Evolutionary conservation across 1,140 invertebrate genomes (phyloP).

Genomic region (Aphelenchoides fujianensis): DNA sequence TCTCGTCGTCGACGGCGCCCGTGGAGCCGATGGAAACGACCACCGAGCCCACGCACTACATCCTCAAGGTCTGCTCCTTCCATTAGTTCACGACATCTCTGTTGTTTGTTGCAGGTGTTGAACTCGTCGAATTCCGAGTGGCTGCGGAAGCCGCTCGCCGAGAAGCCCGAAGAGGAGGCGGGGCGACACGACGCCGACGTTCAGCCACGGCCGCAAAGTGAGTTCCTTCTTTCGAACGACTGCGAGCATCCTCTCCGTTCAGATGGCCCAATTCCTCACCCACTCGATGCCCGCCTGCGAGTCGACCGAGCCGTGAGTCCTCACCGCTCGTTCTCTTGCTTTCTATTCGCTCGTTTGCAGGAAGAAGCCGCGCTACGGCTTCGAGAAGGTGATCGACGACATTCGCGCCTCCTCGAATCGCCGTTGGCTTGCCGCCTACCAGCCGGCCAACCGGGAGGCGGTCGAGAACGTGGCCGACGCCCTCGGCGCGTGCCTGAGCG

Average conservation of each 20-base stretch:
- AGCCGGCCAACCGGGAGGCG: background rate
- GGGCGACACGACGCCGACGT: too few relatives aligned
- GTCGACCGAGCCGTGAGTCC: background rate
- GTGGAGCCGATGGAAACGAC: background rate
- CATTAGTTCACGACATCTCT: too few relatives aligned
- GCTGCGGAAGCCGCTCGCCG: background rate
- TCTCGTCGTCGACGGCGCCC: background rate
- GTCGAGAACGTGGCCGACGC: slow-evolving; percentile 3
- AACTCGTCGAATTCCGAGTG: background rate
- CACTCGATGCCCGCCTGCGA: too few relatives aligned
- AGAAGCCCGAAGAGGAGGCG: too few relatives aligned
- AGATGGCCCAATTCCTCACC: background rate
- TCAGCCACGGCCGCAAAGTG: too few relatives aligned
- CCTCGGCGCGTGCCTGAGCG: background rate
- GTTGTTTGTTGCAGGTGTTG: background rate
- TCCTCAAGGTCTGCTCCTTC: too few relatives aligned
- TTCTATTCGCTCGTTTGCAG: background rate
- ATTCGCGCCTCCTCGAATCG: background rate
- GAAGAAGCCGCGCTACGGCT: background rate
- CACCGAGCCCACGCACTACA: too few relatives aligned
- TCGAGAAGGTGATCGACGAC: background rate
- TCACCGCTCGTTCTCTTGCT: background rate
- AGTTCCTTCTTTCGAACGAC: too few relatives aligned
- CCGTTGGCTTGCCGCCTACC: background rate
- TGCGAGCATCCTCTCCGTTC: too few relatives aligned